Base-by-base conservation (phyloP, 2,888 invertebrate species). In the Rutpela maculata region DNA sequence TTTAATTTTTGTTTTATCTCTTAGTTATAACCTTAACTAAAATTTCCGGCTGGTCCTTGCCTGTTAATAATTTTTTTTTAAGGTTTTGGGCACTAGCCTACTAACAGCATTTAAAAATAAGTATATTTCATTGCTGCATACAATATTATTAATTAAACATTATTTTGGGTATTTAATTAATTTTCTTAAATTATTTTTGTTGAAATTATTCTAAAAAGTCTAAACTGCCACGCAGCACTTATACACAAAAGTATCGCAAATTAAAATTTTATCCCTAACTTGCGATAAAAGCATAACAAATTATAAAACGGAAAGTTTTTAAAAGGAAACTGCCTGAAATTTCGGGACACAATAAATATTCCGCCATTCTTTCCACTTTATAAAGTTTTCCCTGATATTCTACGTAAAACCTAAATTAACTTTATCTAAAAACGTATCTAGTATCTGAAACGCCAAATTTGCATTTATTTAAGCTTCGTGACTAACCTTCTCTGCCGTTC, bases 391-490 rank as follows among this genome's bases (percentile, higher is more conserved):
- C n/a, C 26, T 18, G 43, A 19, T 6, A 17, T 5, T 15, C 65
- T 43, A 12, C 38, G 19, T 19, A 38, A 11, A 65, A 1, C 17
- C 67, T 56, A 67, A 67, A 55, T 67, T 22, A 55, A n/a, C 26
- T 56, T 67, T 67, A 67, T 67, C 67, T 56, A 22, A 67, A 67
- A 15, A 11, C 43, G 66, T 22, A 50, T 67, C 66, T 67, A 26
- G n/a, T 31, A 67, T 55, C 55, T 55, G 67, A 26, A 22, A 56
- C 10, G 1, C 43, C 65, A 43, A 31, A 65, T 67, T 67, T 67
- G 38, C 50, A 67, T 67, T 22, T 67, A 67, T 67, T 67, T 15
- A n/a, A 55, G n/a, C 26, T 67, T 55, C 67, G 67, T 67, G 67
- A 67, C 67, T 67, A 55, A 31, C 67, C 17, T 50, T 55, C 15